Percentiles rank a stretch among this genome's conserved stretches.
Evolutionary conservation across 2,888 invertebrate species (phyloP).

Genomic region (Dione vanillae): DNA sequence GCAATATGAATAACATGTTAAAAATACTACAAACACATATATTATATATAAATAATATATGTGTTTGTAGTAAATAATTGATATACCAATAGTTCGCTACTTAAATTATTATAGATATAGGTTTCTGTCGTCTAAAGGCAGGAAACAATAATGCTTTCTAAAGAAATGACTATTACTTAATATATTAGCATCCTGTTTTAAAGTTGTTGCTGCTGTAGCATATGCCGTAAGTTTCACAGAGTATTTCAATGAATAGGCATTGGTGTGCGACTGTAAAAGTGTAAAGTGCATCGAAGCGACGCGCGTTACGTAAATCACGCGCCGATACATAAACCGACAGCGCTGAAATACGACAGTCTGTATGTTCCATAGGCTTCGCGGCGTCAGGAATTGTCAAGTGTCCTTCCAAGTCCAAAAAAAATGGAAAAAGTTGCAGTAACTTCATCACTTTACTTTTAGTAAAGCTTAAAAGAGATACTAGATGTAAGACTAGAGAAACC

Average conservation of each 20-base stretch:
- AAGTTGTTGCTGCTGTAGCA: not conserved
- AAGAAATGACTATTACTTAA: too few species aligned
- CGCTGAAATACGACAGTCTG: slow-evolving; percentile 63
- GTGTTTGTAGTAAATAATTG: too few species aligned
- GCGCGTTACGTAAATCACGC: slow-evolving; percentile 79
- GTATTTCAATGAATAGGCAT: slow-evolving; percentile 80
- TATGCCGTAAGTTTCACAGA: slow-evolving; percentile 60
- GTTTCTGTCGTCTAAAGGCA: too few species aligned
- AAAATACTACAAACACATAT: too few species aligned
- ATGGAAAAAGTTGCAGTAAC: not conserved
- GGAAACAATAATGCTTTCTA: too few species aligned
- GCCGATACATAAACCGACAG: slow-evolving; percentile 69
- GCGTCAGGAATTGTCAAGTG: not conserved
- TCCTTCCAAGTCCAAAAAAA: not conserved
- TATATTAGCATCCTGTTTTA: not conserved
- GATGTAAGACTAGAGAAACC: too few species aligned
- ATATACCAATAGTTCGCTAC: too few species aligned
- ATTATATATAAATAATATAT: too few species aligned
- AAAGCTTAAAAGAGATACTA: too few species aligned
- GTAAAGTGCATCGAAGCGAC: slow-evolving; percentile 80
- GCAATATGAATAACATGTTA: too few species aligned
- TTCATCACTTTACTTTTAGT: not conserved
- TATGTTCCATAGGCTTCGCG: slow-evolving; percentile 21
- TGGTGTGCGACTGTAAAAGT: slow-evolving; percentile 80
- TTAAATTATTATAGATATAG: too few species aligned